phyloP scores from a whole-genome alignment of 1,140 invertebrate species.

The Chelonus insularis region DNA sequence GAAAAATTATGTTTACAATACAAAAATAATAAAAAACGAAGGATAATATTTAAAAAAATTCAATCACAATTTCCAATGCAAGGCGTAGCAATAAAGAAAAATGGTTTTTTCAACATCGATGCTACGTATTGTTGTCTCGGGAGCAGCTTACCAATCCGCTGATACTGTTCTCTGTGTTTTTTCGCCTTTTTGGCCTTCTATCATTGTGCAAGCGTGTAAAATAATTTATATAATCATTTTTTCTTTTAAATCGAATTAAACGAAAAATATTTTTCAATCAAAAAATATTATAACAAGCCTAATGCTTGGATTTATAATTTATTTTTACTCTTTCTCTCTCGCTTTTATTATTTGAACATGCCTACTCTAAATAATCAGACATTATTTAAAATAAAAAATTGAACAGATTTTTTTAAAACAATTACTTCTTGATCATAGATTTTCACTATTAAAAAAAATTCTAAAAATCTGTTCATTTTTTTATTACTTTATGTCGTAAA shows the following conservation, averaged over 20 bases:
- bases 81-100: constrained; percentile 23
- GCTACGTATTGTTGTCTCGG: constrained; percentile 32
- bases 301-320: constrained; percentile 33
- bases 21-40: constrained; percentile 5
- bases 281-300: constrained; percentile 31
- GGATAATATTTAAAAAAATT: constrained; percentile 15
- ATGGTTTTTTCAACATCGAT: constrained; percentile 25
- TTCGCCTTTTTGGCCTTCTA: constrained; percentile 69
- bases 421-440: too few species aligned
- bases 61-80: constrained; percentile 22
- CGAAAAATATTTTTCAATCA: too few species aligned
- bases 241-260: constrained; percentile 45
- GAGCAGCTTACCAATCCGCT: constrained; percentile 78
- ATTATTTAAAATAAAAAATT: too few species aligned
- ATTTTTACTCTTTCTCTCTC: neutral
- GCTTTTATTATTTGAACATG: neutral
- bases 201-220: constrained; percentile 55
- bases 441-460: too few species aligned
- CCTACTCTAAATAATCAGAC: too few species aligned
- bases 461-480: too few species aligned
- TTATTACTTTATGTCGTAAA: too few species aligned
- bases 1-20: constrained; percentile 11
- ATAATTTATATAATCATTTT: constrained; percentile 45
- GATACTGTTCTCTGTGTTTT: constrained; percentile 77
- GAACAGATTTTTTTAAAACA: too few species aligned